phyloP scores from a whole-genome alignment of 2,113 vertebrate genomes.

The Sturnus vulgaris region DNA sequence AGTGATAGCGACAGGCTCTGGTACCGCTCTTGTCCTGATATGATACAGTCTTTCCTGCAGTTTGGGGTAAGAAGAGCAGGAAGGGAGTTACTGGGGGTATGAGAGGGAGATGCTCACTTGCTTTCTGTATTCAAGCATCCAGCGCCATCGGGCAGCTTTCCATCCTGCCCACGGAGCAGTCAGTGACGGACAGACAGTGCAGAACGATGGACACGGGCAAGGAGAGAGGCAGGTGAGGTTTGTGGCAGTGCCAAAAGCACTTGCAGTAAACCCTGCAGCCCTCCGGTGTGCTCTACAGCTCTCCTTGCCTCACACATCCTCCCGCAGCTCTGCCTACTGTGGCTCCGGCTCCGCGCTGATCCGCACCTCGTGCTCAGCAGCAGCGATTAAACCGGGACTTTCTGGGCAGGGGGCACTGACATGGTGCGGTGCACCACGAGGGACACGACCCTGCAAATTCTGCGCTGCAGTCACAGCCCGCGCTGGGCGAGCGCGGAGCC shows the following conservation, averaged over 20 bases:
- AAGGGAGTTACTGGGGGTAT: background rate
- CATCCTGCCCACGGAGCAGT: rapidly evolving
- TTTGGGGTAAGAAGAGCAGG: background rate
- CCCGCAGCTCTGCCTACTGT: background rate
- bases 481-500: too few relatives aligned
- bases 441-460: background rate
- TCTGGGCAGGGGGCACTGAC: rapidly evolving
- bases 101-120: background rate
- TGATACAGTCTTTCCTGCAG: background rate
- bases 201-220: background rate
- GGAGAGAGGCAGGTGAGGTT: background rate
- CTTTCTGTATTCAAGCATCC: background rate
- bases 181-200: rapidly evolving
- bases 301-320: background rate
- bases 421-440: background rate
- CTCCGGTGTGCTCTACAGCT: background rate
- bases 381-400: background rate
- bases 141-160: background rate
- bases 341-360: background rate
- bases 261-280: background rate
- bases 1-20: background rate
- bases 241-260: background rate
- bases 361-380: background rate
- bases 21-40: background rate
- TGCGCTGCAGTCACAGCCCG: rapidly evolving